phyloP scores from a whole-genome alignment of 2,888 invertebrate species.

The Ganaspis brasiliensis region DNA sequence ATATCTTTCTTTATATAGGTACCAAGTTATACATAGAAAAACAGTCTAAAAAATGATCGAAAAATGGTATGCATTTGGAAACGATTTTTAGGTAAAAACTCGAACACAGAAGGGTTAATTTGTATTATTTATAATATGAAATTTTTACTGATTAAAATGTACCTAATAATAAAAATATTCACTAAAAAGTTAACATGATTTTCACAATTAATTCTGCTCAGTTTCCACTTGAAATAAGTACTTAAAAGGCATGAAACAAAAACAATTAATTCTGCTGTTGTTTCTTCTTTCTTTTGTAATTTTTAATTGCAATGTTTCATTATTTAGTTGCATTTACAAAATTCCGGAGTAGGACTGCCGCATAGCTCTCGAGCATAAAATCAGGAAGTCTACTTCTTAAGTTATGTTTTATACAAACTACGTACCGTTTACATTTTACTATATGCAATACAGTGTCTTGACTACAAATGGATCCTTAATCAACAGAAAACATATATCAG shows the following conservation, averaged over 20 bases:
- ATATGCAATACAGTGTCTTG: conserved; percentile 5
- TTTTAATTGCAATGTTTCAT: conserved; percentile 49
- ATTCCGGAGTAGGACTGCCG: conserved; percentile 53
- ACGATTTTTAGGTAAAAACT: no score
- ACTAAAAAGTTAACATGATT: no score
- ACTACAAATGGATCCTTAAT: conserved; percentile 17
- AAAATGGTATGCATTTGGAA: no score
- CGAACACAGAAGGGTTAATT: no score
- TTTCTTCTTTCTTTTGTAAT: conserved; percentile 17
- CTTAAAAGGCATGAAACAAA: neutral
- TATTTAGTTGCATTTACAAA: conserved; percentile 58
- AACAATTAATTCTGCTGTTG: neutral
- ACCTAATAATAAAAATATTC: no score
- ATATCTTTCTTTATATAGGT: no score
- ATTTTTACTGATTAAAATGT: no score
- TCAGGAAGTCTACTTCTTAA: conserved; percentile 39
- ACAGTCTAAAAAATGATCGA: no score
- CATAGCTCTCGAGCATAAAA: conserved; percentile 50
- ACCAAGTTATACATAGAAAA: no score
- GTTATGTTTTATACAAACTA: conserved; percentile 21
- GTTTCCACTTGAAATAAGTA: no score
- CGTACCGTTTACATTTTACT: neutral
- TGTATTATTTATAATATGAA: no score
- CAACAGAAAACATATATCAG: conserved; percentile 10
- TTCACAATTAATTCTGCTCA: no score